These are phyloP conservation scores for Chloroclystis v-ata DNA, from an alignment of 2,888 invertebrate species.

Conservation along the genomic window DNA sequence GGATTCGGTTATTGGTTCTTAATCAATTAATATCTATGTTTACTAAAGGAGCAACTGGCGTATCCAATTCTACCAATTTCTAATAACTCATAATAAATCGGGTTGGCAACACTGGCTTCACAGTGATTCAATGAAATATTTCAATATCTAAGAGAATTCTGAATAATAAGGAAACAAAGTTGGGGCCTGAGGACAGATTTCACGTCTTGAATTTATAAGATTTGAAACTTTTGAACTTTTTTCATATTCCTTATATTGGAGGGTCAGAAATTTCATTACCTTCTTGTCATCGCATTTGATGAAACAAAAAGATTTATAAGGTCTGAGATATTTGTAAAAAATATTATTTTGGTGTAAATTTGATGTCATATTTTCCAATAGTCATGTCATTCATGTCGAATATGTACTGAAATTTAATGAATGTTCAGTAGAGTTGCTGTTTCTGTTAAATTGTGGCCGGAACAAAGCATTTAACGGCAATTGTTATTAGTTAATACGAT, in stretches of 20 bases:
- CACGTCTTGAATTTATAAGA: conserved; percentile 32
- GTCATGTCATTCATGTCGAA: neutral
- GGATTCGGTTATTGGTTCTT: no score
- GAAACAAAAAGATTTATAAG: neutral
- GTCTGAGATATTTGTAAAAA: no score
- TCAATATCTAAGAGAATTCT: conserved; percentile 30
- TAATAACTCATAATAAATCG: no score
- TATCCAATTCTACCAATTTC: conserved; percentile 24
- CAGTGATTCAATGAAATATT: conserved; percentile 22
- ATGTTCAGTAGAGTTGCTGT: neutral
- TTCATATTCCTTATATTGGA: conserved; percentile 31
- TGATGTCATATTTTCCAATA: neutral
- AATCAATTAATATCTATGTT: conserved; percentile 25
- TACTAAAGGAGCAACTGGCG: no score
- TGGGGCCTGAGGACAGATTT: conserved; percentile 23
- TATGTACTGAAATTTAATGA: neutral
- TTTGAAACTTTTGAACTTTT: conserved; percentile 42
- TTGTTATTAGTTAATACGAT: no score
- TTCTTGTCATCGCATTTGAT: neutral
- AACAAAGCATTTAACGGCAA: no score
- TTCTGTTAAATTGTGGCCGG: neutral
- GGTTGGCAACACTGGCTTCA: no score
- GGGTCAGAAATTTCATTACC: neutral
- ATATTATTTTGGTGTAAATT: no score
- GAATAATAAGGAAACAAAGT: conserved; percentile 31